Evolutionary conservation across 2,888 invertebrate genomes (phyloP), one percentile per base, ranked within the genome.

Genomic region (Andrena bicolor): DNA sequence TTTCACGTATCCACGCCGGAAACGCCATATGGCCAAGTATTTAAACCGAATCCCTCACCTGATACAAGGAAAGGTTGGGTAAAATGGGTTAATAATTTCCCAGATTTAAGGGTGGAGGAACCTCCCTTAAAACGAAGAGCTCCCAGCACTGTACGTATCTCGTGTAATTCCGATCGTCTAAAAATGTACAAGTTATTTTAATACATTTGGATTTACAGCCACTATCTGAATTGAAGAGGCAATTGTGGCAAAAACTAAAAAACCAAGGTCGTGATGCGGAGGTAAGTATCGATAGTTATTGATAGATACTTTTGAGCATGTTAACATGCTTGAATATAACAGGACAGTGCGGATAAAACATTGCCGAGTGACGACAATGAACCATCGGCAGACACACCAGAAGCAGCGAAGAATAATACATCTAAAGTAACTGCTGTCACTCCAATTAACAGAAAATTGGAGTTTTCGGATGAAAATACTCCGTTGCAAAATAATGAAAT

Each of bases 1-100:
- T 93, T 93, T 82, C 93, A 94, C 65, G 92, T 95, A 2, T 92
- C 94, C 16, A 96, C 96, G 0, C 96, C 96, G 0, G 95, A 95
- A 1, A 95, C 95, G 8, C 96, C 96, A 0, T 94, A 95, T 76
- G 96, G 95, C 2, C 93, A 94, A 49, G 92, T 94, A 73, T 93
- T 95, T 53, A 91, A 91, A 35, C 92, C 94, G 0, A 93, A 95
- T 91, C 95, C 95, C 2, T 95, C 95, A 0, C 94, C 95, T 0
- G 91, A 92, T 8, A 94, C 95, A 2, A 93, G 95, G 75, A 96
- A 96, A 90, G 92, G 92, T 26, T 94, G 94, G 94, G 90, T 94
- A 28, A 94, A 93, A 76, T 95, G 94, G 94, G 91, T 95, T n/a
- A 93, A 95, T 71, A 90, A 92, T 48, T 92, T 95, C 76, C 95